Percentiles rank a stretch among this genome's conserved stretches.
These are phyloP conservation scores for Phocoena sinus DNA, from an alignment of 2,113 vertebrate genomes.

Conservation along the genomic window DNA sequence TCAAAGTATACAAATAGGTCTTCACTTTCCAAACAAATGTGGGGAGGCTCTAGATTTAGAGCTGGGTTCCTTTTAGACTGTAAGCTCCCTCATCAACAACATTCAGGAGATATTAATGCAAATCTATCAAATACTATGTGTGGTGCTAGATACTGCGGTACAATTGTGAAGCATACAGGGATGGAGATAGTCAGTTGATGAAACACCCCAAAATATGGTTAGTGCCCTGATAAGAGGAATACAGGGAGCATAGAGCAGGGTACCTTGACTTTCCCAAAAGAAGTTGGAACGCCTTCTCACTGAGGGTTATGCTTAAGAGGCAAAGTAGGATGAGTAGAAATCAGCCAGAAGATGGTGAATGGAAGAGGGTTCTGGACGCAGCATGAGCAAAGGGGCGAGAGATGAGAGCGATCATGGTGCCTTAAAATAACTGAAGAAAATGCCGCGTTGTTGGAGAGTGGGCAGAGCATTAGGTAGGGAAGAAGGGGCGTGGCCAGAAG, in stretches of 20 bases:
- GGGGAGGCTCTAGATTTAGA: neutral
- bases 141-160: neutral
- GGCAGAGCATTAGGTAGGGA: neutral
- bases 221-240: neutral
- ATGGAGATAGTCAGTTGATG: neutral
- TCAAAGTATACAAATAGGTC: neutral
- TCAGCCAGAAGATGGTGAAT: neutral
- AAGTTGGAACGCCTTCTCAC: neutral
- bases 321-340: neutral
- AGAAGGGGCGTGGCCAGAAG: neutral
- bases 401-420: neutral
- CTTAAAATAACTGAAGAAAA: neutral
- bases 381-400: fast-evolving
- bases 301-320: neutral
- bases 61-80: neutral
- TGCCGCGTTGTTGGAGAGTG: neutral
- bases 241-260: neutral
- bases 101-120: neutral
- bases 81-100: neutral
- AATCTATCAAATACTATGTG: neutral
- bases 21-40: neutral
- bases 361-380: neutral
- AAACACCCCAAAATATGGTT: neutral
- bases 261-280: neutral
- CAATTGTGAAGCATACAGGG: neutral